Conservation (phyloP, 2,113 vertebrate genomes). For the Mionectes macconnelli region DNA sequence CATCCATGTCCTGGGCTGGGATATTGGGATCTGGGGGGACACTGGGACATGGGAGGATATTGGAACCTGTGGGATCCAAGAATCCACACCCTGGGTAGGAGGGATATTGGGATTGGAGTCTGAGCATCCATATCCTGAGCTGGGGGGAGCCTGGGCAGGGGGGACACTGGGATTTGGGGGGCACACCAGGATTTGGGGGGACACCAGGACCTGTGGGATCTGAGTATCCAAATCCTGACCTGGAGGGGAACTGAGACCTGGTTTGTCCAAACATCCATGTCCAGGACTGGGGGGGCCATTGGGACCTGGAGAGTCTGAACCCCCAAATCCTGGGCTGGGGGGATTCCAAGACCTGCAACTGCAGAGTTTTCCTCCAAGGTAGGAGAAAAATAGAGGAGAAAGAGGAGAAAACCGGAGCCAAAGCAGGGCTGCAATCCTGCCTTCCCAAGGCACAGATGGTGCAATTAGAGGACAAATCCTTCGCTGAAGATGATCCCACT, state of each 20-base stretch:
- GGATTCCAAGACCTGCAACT: not conserved
- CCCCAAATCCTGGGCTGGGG: not conserved
- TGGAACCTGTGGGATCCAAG: not conserved
- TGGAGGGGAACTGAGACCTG: too few relatives aligned
- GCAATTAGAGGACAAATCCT: constrained; percentile 31
- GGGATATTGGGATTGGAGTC: not conserved
- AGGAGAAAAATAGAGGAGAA: not conserved
- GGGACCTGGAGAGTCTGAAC: not conserved
- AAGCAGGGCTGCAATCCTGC: not conserved
- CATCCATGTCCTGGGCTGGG: not conserved
- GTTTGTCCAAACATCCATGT: not conserved
- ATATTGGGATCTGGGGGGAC: not conserved
- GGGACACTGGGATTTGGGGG: too few relatives aligned
- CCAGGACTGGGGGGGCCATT: not conserved
- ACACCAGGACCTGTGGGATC: not conserved
- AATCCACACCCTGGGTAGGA: not conserved
- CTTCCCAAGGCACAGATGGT: not conserved
- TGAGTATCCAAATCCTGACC: not conserved
- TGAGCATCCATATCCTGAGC: too few relatives aligned
- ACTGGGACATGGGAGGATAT: too few relatives aligned
- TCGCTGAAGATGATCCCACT: not conserved
- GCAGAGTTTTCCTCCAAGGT: not conserved
- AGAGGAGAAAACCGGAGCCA: fast-evolving
- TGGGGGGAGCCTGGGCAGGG: too few relatives aligned
- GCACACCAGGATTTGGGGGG: too few relatives aligned